These are phyloP conservation scores for Eledona agricola DNA, from an alignment of 2,888 invertebrate species.

Conservation along the genomic window DNA sequence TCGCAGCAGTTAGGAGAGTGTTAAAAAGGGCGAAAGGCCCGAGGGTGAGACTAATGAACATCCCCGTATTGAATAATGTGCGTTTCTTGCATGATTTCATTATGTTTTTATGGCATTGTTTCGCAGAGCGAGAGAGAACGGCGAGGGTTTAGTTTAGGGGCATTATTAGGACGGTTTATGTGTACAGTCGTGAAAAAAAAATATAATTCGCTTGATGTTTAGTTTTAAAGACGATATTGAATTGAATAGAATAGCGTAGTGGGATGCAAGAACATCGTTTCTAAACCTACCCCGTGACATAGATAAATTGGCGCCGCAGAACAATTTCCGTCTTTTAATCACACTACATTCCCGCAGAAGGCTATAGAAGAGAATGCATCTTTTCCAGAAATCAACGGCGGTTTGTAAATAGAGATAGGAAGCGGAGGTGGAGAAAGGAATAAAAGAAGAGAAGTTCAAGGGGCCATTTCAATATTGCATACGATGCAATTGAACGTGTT, in stretches of 20 bases:
- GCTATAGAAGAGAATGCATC: conserved; percentile 53
- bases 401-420: conserved; percentile 36
- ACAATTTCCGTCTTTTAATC: conserved; percentile 63
- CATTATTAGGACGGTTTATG: conserved; percentile 29
- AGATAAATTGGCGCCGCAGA: conserved; percentile 61
- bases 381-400: conserved; percentile 44
- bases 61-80: conserved; percentile 45
- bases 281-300: conserved; percentile 55
- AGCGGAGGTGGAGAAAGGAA: conserved; percentile 15
- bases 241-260: conserved; percentile 41
- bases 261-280: conserved; percentile 48
- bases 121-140: conserved; percentile 6
- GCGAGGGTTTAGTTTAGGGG: conserved; percentile 27
- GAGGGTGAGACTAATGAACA: conserved; percentile 46
- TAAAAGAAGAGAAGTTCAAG: conserved; percentile 31
- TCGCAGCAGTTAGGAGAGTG: conserved; percentile 23
- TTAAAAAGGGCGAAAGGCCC: conserved; percentile 40
- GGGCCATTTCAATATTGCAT: conserved; percentile 38
- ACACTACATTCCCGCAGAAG: conserved; percentile 59
- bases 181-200: conserved; percentile 15
- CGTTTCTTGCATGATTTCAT: conserved; percentile 42
- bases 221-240: conserved; percentile 44
- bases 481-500: conserved; percentile 40
- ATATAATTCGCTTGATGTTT: conserved; percentile 29
- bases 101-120: conserved; percentile 39